Conservation (phyloP, 2,113 vertebrate genomes). For the Sturnus vulgaris region DNA sequence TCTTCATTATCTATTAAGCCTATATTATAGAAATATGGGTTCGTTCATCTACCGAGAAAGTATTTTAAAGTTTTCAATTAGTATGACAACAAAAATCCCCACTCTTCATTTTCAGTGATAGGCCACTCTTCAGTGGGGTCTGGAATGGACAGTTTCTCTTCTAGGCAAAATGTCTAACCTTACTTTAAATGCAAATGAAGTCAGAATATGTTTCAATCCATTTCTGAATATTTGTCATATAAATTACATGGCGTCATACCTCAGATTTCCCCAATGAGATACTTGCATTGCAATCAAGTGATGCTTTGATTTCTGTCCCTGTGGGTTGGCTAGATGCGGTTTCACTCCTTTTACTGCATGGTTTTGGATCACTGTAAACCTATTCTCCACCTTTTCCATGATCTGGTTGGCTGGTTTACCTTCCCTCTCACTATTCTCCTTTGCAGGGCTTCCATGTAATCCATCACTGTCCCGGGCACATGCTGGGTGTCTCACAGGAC, state of each 20-base stretch:
- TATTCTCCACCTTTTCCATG: neutral
- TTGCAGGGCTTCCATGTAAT: neutral
- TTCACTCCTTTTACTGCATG: neutral
- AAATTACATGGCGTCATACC: neutral
- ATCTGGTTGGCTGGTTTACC: neutral
- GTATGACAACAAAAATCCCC: neutral
- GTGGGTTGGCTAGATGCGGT: neutral
- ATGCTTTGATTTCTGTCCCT: neutral
- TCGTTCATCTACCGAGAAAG: neutral
- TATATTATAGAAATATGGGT: neutral
- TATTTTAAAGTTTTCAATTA: neutral
- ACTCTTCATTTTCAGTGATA: neutral
- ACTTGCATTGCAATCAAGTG: neutral
- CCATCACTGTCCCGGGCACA: fast-evolving
- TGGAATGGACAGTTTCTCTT: neutral
- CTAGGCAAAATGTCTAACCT: neutral
- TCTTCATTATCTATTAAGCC: neutral
- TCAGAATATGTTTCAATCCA: neutral
- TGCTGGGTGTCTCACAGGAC: neutral
- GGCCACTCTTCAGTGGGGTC: neutral
- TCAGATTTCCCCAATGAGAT: neutral
- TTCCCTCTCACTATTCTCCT: fast-evolving
- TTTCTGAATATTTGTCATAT: neutral
- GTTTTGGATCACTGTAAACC: neutral
- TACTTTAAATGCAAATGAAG: neutral